Percentiles rank a stretch among this genome's conserved stretches.
Evolutionary conservation across 2,113 vertebrate species (phyloP).

Genomic region (Crypturellus undulatus): DNA sequence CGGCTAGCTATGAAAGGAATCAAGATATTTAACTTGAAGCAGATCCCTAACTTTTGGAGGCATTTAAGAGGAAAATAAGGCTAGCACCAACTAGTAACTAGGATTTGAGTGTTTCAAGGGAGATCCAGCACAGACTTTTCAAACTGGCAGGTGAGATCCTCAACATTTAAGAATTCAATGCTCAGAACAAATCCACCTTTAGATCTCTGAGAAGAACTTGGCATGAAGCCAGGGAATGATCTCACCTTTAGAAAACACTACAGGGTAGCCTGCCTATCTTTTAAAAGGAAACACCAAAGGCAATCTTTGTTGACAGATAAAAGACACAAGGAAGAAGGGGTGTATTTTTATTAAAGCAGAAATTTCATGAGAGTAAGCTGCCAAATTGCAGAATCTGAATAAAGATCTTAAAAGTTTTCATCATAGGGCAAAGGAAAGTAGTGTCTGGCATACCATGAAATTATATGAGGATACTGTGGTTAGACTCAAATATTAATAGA

Average conservation of each 20-base stretch:
- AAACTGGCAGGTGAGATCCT: not conserved
- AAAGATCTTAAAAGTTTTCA: not conserved
- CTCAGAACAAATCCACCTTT: not conserved
- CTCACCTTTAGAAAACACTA: not conserved
- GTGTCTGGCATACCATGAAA: not conserved
- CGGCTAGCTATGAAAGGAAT: not conserved
- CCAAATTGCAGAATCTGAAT: not conserved
- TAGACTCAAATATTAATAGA: not conserved
- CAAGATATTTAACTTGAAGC: not conserved
- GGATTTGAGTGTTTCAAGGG: not conserved
- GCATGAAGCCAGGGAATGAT: not conserved
- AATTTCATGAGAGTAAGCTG: not conserved
- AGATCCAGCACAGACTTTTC: not conserved
- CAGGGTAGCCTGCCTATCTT: not conserved
- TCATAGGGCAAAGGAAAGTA: not conserved
- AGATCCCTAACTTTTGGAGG: too few species aligned
- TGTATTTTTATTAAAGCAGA: fast-evolving
- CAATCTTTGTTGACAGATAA: not conserved
- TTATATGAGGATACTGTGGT: not conserved
- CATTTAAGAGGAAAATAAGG: not conserved
- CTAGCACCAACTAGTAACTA: not conserved
- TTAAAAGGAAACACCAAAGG: not conserved
- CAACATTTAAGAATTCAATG: too few species aligned
- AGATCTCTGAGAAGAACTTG: not conserved
- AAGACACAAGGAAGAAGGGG: not conserved